A percentile compares a stretch with the other conserved stretches of the same genome.
Conservation (phyloP, 2,888 invertebrate genomes). For the Coelopa pilipes region DNA sequence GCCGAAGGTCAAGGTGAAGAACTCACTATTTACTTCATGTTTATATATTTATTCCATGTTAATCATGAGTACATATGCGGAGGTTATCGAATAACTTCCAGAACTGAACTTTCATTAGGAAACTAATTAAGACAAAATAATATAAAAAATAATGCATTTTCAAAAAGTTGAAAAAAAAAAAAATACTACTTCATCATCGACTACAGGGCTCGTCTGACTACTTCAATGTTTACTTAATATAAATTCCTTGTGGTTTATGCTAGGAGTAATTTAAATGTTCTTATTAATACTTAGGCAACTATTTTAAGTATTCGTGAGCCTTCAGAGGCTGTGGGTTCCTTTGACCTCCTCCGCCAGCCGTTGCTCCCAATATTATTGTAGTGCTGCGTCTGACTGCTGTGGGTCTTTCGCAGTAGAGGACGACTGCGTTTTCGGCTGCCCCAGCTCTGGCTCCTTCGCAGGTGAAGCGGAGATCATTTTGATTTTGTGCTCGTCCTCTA, state of each 20-base stretch:
- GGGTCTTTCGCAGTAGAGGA: conserved; percentile 45
- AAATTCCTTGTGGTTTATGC: conserved; percentile 29
- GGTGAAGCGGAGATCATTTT: conserved; percentile 15
- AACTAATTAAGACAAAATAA: not conserved
- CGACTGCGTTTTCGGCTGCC: not conserved
- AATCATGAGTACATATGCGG: not conserved
- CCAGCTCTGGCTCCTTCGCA: not conserved
- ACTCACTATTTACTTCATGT: too few species aligned
- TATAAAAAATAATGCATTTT: conserved; percentile 13
- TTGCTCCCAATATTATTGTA: conserved; percentile 35
- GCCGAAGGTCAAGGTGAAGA: too few species aligned
- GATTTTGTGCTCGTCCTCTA: conserved; percentile 15
- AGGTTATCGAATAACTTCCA: not conserved
- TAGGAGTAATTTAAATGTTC: conserved; percentile 12
- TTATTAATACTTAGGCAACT: conserved; percentile 26
- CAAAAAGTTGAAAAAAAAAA: conserved; percentile 22
- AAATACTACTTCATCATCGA: conserved; percentile 6
- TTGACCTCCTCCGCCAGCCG: not conserved
- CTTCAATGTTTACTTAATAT: conserved; percentile 17
- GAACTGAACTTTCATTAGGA: not conserved
- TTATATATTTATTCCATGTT: not conserved
- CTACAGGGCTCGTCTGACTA: not conserved
- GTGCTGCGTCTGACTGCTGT: not conserved
- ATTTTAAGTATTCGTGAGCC: conserved; percentile 38
- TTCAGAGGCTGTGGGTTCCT: not conserved